Evolutionary conservation across 1,140 invertebrate genomes (phyloP).

Genomic region (Dicyema japonicum): DNA sequence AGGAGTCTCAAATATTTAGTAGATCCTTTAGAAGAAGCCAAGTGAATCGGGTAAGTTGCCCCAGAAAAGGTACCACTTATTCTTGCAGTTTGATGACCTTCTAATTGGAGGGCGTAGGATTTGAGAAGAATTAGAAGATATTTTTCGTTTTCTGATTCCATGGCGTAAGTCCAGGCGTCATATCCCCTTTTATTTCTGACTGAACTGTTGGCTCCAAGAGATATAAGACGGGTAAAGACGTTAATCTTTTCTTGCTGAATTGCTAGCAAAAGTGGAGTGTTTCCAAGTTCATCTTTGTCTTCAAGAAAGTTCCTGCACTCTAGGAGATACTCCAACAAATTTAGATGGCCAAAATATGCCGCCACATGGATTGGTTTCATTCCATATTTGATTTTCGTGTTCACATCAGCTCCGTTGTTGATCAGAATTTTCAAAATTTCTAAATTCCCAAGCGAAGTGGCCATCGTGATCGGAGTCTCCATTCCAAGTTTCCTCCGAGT

Average conservation of each 20-base stretch:
- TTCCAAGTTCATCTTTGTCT: slow-evolving; percentile 3
- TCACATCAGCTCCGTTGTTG: slow-evolving; percentile 9
- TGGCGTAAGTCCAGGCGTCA: slow-evolving; percentile 5
- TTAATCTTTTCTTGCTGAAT: slow-evolving; percentile 1
- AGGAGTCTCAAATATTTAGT: too few species aligned
- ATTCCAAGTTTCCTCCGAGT: slow-evolving; percentile 9
- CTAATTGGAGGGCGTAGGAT: too few species aligned
- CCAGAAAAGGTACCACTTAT: too few species aligned
- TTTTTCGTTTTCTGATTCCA: slow-evolving; percentile 1
- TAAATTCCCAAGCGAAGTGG: slow-evolving; percentile 9
- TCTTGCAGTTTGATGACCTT: too few species aligned
- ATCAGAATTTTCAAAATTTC: slow-evolving; percentile 10
- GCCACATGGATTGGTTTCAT: slow-evolving; percentile 11
- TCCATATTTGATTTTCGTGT: slow-evolving; percentile 8
- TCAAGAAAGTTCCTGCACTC: slow-evolving; percentile 4
- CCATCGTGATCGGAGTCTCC: slow-evolving; percentile 10
- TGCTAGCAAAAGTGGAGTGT: slow-evolving; percentile 4
- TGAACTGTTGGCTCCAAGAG: slow-evolving; percentile 2
- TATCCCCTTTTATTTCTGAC: slow-evolving; percentile 4
- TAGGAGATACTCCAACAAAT: slow-evolving; percentile 7
- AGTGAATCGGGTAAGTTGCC: too few species aligned
- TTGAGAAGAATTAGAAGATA: too few species aligned
- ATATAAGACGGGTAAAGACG: slow-evolving; percentile 3
- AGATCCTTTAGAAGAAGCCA: too few species aligned
- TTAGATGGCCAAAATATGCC: slow-evolving; percentile 8